Evolutionary conservation across 2,113 vertebrate species (phyloP), one percentile per base, ranked within the genome.

Genomic region (Tautogolabrus adspersus): DNA sequence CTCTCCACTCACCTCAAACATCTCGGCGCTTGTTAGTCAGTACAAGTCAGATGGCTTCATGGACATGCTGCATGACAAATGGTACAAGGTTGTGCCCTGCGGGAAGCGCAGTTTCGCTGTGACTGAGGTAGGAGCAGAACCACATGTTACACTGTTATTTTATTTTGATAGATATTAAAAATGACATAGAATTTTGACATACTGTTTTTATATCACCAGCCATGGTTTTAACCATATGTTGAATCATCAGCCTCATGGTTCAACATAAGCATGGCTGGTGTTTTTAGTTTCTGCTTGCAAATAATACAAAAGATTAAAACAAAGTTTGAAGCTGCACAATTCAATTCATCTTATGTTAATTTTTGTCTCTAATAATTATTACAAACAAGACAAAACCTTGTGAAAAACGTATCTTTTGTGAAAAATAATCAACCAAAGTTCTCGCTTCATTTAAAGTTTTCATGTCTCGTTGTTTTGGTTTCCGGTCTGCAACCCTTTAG

Each of bases 11-110:
- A 98, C 97, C 60, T 97, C 98, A 86, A 99, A 99, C 82, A 95
- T 99, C 90, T 99, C 98, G 0, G 97, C 98, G 84, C 91, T 99
- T 54, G 96, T 99, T 82, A 98, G 97, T 90, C 97, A 98, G 66
- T 99, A 99, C 94, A 99, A 98, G 93, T 99, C 97, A 1, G 97
- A 98, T 0, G 98, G 98, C 60, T 98, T 98, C 93, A 99, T 99
- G 98, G 98, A 99, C 86, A 95, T 94, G 91, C 94, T 99, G 22
- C 98, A 99, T 0, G 98, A 99, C 94, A 99, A 99, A 87, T 99
- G 98, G 98, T 99, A 99, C 94, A 99, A 99, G 85, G 95, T 98
- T 34, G 97, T 98, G 61, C 98, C 98, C 1, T 99, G 98, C 40
- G 97, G 97, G 26, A 99, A 99, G 92, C 95, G 98, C 88, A 99